A percentile compares a stretch with the other conserved stretches of the same genome.
Evolutionary conservation across 2,797 vertebrate genomes (phyloP).

Genomic region (Pygocentrus nattereri): DNA sequence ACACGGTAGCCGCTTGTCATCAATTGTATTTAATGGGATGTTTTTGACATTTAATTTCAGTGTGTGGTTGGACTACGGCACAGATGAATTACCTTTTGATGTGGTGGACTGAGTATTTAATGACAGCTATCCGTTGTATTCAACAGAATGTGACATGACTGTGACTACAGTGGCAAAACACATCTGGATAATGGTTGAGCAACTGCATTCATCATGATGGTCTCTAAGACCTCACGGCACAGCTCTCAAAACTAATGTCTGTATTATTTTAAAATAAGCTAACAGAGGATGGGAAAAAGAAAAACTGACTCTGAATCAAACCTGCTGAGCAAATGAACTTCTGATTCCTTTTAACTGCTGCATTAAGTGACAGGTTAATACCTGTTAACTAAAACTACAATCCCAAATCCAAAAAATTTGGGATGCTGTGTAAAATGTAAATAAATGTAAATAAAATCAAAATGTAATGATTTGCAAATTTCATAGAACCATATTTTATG

Average conservation of each 20-base stretch:
- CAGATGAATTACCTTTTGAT: slow-evolving; percentile 47
- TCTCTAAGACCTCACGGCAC: background rate
- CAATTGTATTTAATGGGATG: slow-evolving; percentile 34
- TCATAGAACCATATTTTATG: no score
- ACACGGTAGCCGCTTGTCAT: slow-evolving; percentile 19
- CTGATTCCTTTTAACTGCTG: background rate
- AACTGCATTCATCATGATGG: slow-evolving; percentile 21
- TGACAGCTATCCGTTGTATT: slow-evolving; percentile 46
- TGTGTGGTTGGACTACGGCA: slow-evolving; percentile 15
- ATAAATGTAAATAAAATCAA: no score
- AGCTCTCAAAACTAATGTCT: slow-evolving; percentile 1
- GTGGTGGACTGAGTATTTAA: slow-evolving; percentile 40
- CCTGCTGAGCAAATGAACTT: background rate
- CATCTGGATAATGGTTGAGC: slow-evolving; percentile 18
- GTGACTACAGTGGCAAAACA: slow-evolving; percentile 15
- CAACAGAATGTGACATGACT: slow-evolving; percentile 20
- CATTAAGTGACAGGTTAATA: no score
- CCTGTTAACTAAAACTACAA: no score
- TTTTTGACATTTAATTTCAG: slow-evolving; percentile 54
- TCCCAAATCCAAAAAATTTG: no score
- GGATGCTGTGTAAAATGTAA: no score
- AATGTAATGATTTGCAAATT: no score
- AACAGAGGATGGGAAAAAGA: background rate
- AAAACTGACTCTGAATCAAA: background rate
- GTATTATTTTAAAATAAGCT: background rate